Conservation (phyloP, 2,888 invertebrate genomes). For the Leptinotarsa rubiginosa region DNA sequence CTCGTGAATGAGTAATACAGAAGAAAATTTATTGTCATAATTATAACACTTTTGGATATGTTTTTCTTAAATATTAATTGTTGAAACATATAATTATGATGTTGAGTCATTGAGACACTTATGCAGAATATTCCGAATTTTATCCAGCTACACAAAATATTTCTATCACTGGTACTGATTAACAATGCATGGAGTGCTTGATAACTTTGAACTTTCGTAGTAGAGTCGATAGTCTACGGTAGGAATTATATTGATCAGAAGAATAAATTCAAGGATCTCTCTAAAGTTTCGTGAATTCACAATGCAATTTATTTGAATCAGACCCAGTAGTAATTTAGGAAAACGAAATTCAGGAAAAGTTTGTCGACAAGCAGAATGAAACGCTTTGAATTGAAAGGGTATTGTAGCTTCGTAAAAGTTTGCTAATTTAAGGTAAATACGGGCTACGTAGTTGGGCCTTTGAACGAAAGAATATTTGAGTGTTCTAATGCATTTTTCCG, state of each 20-base stretch:
- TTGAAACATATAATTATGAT: too few species aligned
- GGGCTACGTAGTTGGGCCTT: conserved; percentile 47
- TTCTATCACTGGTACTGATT: background rate
- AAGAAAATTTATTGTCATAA: too few species aligned
- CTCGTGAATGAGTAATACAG: too few species aligned
- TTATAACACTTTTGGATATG: too few species aligned
- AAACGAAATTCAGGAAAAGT: conserved; percentile 45
- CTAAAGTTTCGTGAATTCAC: conserved; percentile 37
- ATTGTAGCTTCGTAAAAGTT: conserved; percentile 56
- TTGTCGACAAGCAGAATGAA: conserved; percentile 42
- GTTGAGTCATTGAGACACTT: too few species aligned
- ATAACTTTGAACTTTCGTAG: too few species aligned
- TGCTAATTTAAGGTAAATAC: conserved; percentile 58
- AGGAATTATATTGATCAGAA: conserved; percentile 6
- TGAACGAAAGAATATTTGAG: conserved; percentile 2
- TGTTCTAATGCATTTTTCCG: background rate
- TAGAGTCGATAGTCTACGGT: background rate
- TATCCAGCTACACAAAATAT: too few species aligned
- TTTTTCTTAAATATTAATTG: too few species aligned
- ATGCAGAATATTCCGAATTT: too few species aligned
- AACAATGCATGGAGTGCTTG: background rate
- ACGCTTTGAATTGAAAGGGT: conserved; percentile 51
- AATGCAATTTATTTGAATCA: conserved; percentile 36
- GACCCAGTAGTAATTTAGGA: conserved; percentile 30
- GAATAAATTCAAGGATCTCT: conserved; percentile 40